These are phyloP conservation scores for Rachycentron canadum DNA, from an alignment of 2,797 vertebrate species.

Conservation along the genomic window DNA sequence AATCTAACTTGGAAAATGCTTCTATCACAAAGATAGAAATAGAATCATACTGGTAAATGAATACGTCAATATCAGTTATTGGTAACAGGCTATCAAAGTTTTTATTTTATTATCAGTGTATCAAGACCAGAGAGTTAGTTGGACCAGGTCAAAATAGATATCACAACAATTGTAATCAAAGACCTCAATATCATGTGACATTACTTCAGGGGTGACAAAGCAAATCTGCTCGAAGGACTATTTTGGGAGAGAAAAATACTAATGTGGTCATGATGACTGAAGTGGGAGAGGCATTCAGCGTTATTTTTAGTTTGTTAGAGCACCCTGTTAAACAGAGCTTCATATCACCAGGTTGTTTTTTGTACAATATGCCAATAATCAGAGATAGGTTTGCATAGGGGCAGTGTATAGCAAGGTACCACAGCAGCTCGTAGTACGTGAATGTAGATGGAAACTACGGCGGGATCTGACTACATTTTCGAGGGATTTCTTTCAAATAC, in stretches of 20 bases:
- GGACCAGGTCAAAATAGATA: not conserved
- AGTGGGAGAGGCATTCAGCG: not conserved
- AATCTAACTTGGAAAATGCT: too few relatives aligned
- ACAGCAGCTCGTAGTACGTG: not conserved
- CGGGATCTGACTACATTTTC: not conserved
- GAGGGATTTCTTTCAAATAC: not conserved
- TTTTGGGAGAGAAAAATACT: not conserved
- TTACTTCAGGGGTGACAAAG: not conserved
- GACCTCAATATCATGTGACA: constrained; percentile 2
- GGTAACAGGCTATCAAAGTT: not conserved
- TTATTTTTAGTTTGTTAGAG: not conserved
- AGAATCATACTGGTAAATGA: not conserved
- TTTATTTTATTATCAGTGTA: not conserved
- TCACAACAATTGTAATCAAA: not conserved
- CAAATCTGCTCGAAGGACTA: not conserved
- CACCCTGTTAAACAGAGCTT: not conserved
- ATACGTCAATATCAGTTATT: too few relatives aligned
- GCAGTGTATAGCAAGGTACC: not conserved
- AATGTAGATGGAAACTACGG: not conserved
- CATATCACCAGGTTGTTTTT: not conserved
- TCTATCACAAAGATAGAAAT: too few relatives aligned
- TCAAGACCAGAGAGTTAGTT: not conserved
- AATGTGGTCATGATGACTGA: not conserved
- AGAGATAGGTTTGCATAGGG: not conserved
- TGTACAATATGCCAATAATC: not conserved